Evolutionary conservation across 2,113 vertebrate species (phyloP).

Genomic region (zebrafish (Danio rerio)): GRCz12tu NC_133191.1:37429001-37429500

Average conservation of each 20-base stretch:
- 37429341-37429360: slow-evolving; percentile 52
- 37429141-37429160: slow-evolving; percentile 67
- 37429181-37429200: slow-evolving; percentile 68
- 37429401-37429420: background rate
- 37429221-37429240: slow-evolving; percentile 56
- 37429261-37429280: slow-evolving; percentile 59
- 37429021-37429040: slow-evolving; percentile 67
- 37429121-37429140: slow-evolving; percentile 56
- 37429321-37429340: slow-evolving; percentile 75
- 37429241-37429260: slow-evolving; percentile 63
- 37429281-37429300: slow-evolving; percentile 72
- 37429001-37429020: slow-evolving; percentile 71
- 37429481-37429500: slow-evolving; percentile 63
- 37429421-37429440: slow-evolving; percentile 42
- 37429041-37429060: slow-evolving; percentile 62
- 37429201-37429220: slow-evolving; percentile 69
- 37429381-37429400: slow-evolving; percentile 59
- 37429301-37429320: slow-evolving; percentile 66
- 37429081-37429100: slow-evolving; percentile 66
- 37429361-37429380: slow-evolving; percentile 56
- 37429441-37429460: slow-evolving; percentile 68
- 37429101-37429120: slow-evolving; percentile 69
- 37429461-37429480: slow-evolving; percentile 81
- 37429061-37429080: slow-evolving; percentile 54
- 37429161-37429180: slow-evolving; percentile 71